Evolutionary conservation across 30 jellyfish, hydroid and myxozoan genomes (phyloP), one percentile per base, ranked within the genome.

Genomic region (Turritopsis rubra): DNA sequence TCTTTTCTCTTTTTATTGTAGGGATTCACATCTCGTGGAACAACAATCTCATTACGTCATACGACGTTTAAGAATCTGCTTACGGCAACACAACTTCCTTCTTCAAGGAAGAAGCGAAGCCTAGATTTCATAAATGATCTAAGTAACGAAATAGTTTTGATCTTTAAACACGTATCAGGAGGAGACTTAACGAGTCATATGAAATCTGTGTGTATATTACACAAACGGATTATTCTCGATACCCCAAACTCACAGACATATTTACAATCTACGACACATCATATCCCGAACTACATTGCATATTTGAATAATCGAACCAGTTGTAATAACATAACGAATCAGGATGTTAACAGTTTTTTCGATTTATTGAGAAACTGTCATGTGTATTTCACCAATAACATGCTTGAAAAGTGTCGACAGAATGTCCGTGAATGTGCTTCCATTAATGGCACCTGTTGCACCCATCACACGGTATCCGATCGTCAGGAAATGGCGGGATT

Each of bases 21-120:
- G 99, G 99, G 99, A 8, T 94, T 94, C 79, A 88, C 73, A 52
- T 92, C 99, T 18, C 92, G 99, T 19, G 97, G 91, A 28, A 94
- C 99, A 17, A 75, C 71, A 41, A 20, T 89, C 8, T 85, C 97
- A 66, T 79, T 79, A 66, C 75, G 96, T 71, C 71, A 21, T 52
- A 79, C 26, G 16, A 92, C 99, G 7, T 84, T 27, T 22, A 18
- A 52, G 65, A 81, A 86, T 80, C 41, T 28, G 25, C 16, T 79
- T 21, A 66, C 4, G 71, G 81, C 70, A 89, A 66, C 84, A 21
- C 52, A 20, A 23, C 52, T 3, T 3, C 60, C 5, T 3, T 41
- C 60, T 41, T 41, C 53, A 29, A 65, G 75, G 9, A 30, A 54
- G 28, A 7, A 77, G 8, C 65, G 87, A 80, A 22, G 29, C 29